phyloP scores from a whole-genome alignment of 2,113 vertebrate genomes.

The Empidonax alnorum region DNA sequence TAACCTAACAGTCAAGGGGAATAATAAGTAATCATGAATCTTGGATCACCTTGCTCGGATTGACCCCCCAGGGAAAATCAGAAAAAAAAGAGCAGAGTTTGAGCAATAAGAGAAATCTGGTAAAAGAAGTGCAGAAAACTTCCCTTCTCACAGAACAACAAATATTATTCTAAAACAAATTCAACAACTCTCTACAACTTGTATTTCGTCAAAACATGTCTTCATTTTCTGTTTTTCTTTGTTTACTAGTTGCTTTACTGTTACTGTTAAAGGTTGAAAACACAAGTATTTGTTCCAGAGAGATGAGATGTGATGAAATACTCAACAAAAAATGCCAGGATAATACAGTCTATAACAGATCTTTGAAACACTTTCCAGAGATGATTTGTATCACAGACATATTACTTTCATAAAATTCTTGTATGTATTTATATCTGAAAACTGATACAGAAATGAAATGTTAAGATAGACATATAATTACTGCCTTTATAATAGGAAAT shows the following conservation, averaged over 20 bases:
- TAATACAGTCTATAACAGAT: neutral
- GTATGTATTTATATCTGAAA: neutral
- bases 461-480: neutral
- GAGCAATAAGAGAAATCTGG: neutral
- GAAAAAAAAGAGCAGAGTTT: neutral
- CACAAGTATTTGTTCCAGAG: neutral
- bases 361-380: neutral
- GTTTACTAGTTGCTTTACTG: neutral
- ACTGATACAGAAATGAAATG: neutral
- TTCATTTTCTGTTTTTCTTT: neutral
- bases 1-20: neutral
- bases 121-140: neutral
- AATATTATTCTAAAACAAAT: neutral
- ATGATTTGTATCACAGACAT: neutral
- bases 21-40: neutral
- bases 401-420: neutral
- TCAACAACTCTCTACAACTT: neutral
- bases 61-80: neutral
- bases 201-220: neutral
- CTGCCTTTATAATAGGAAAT: neutral
- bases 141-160: neutral
- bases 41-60: neutral
- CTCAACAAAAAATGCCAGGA: neutral
- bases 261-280: neutral
- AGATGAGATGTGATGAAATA: neutral